phyloP scores from a whole-genome alignment of 2,113 vertebrate species.

The Conger conger region DNA sequence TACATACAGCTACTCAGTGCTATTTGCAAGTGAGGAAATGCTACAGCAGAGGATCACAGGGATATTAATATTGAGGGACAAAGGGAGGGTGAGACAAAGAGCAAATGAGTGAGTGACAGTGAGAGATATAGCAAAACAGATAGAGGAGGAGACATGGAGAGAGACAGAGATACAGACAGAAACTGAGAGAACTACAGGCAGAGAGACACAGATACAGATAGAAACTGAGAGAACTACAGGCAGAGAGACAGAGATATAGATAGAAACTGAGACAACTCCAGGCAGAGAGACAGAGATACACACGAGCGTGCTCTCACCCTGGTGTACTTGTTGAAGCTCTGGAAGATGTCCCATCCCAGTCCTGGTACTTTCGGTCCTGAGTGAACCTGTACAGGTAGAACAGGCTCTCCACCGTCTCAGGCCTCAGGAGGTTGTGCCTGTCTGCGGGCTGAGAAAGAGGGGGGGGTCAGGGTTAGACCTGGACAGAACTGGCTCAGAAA shows the following conservation, averaged over 20 bases:
- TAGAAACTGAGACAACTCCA: neutral
- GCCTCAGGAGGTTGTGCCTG: conserved; percentile 79
- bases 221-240: neutral
- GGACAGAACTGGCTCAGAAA: neutral
- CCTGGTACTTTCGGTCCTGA: conserved; percentile 80
- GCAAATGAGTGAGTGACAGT: no score
- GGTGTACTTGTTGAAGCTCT: conserved; percentile 88
- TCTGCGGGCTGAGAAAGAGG: conserved; percentile 71
- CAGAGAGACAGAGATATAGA: neutral
- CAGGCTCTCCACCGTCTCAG: conserved; percentile 82
- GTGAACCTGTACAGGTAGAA: conserved; percentile 84
- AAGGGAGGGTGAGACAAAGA: neutral
- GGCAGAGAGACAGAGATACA: neutral
- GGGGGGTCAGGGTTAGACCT: neutral
- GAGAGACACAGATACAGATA: neutral
- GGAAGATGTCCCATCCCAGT: conserved; percentile 94
- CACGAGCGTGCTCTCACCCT: conserved; percentile 69
- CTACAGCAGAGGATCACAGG: neutral
- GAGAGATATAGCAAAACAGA: no score
- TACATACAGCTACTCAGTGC: no score
- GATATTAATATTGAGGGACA: neutral
- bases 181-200: no score
- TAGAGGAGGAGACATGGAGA: no score
- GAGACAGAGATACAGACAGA: no score
- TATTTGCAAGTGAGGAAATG: no score